These are phyloP conservation scores for Colletes latitarsis DNA, from an alignment of 1,140 invertebrate species.

Conservation along the genomic window DNA sequence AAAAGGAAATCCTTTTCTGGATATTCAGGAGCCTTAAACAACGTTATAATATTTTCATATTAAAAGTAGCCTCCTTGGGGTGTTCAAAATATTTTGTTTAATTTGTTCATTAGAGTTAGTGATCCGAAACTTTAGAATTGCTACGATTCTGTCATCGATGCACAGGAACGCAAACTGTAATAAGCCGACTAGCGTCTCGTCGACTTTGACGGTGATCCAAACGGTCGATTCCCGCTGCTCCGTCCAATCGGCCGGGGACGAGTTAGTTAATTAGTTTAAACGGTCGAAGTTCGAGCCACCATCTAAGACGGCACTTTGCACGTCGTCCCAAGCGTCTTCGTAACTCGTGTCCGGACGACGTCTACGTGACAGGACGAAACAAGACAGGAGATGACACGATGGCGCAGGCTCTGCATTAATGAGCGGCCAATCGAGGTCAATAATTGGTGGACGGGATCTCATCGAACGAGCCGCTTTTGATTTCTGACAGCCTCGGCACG, in stretches of 20 bases:
- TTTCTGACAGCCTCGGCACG: slow-evolving; percentile 11
- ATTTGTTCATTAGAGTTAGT: neutral
- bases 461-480: slow-evolving; percentile 38
- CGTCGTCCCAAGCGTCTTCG: neutral
- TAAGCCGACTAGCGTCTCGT: neutral
- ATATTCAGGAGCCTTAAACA: too few species aligned
- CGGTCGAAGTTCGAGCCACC: neutral
- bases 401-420: neutral
- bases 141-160: neutral
- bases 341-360: too few species aligned
- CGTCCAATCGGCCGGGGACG: neutral
- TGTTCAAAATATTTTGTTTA: too few species aligned
- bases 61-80: too few species aligned
- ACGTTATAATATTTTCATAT: too few species aligned
- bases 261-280: slow-evolving; percentile 28
- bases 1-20: too few species aligned
- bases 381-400: neutral
- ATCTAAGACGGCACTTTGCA: neutral
- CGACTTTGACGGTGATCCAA: slow-evolving; percentile 3
- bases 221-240: neutral
- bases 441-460: slow-evolving; percentile 38
- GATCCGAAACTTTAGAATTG: neutral
- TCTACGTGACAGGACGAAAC: neutral
- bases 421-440: slow-evolving; percentile 25
- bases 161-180: neutral